phyloP scores from a whole-genome alignment of 2,113 vertebrate species.

The Cranoglanis bouderius region DNA sequence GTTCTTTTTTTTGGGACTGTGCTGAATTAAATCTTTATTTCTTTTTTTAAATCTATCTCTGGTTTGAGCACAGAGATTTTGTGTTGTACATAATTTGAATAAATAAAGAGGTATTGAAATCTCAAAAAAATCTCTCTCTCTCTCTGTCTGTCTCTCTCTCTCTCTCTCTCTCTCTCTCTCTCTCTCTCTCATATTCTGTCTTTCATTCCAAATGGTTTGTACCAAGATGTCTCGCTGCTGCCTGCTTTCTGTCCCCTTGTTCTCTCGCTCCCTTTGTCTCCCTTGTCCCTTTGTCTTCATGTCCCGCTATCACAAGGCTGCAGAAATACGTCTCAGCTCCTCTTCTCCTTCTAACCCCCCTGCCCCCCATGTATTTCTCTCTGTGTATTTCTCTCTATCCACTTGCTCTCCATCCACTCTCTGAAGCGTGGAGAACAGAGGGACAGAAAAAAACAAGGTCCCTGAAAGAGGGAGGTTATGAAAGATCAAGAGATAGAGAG shows the following conservation, averaged over 20 bases:
- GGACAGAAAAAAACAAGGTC: background rate
- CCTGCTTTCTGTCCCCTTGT: slow-evolving; percentile 7
- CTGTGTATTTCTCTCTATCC: slow-evolving; percentile 26
- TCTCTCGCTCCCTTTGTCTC: slow-evolving; percentile 14
- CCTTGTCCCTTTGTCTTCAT: too few relatives aligned
- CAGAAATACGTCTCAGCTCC: slow-evolving; percentile 52
- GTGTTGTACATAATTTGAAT: too few relatives aligned
- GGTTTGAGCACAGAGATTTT: too few relatives aligned
- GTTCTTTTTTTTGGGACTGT: too few relatives aligned
- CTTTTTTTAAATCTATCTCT: too few relatives aligned
- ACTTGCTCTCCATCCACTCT: too few relatives aligned
- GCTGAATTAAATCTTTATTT: too few relatives aligned
- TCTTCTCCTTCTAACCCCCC: slow-evolving; percentile 47
- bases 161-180: background rate
- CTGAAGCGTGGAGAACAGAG: background rate
- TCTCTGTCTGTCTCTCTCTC: background rate
- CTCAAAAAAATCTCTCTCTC: too few relatives aligned
- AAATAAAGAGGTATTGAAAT: too few relatives aligned
- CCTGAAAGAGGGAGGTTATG: slow-evolving; percentile 1
- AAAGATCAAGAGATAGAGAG: background rate
- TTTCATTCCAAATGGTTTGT: background rate
- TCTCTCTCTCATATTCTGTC: background rate
- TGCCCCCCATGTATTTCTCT: too few relatives aligned
- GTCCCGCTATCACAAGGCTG: slow-evolving; percentile 60
- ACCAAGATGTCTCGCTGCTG: slow-evolving; percentile 12